Evolutionary conservation across 2,888 invertebrate genomes (phyloP), one percentile per base, ranked within the genome.

Genomic region (Drosophila demipolita): DNA sequence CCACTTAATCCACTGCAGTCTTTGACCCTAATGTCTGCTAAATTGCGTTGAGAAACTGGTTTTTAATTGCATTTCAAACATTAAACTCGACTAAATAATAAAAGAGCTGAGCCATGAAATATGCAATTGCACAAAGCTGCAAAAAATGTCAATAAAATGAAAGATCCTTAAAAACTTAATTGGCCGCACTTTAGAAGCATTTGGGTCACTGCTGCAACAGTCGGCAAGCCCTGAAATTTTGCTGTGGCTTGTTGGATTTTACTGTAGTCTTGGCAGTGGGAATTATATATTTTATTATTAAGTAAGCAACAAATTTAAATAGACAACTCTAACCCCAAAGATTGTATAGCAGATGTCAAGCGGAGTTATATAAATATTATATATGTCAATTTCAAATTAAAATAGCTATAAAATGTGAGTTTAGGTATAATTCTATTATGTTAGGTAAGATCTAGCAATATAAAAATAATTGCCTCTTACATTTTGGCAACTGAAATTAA

Each of bases 41-140:
- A 78, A 66, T 54, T 58, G 67, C 65, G 66, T 62, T 62, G 52
- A 64, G 40, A 48, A 79, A 65, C 45, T 79, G 62, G 35, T 58
- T 53, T 29, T 38, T 35, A 20, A 45, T 45, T 33, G 20, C 40
- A 15, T 45, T 57, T 53, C 48, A 50, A 66, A 50, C 71, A 72
- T 72, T 71, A 66, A 73, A 65, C 62, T 60, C 54, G 33, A 54
- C 79, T 87, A 81, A 81, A 85, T 85, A 79, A 87, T 78, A 74
- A 83, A 83, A 48, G 68, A 77, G 70, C 49, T 75, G 68, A 63
- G 54, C 72, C 86, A 82, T 86, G 72, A 88, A 80, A 80, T 71
- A 87, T 70, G 66, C 72, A 73, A 89, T 73, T 78, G 67, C 64
- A 49, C 55, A 64, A 36, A 35, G 33, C 72, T 62, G 50, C 17